Conservation (phyloP, 2,797 vertebrate species). For the Hippocampus kuda region DNA sequence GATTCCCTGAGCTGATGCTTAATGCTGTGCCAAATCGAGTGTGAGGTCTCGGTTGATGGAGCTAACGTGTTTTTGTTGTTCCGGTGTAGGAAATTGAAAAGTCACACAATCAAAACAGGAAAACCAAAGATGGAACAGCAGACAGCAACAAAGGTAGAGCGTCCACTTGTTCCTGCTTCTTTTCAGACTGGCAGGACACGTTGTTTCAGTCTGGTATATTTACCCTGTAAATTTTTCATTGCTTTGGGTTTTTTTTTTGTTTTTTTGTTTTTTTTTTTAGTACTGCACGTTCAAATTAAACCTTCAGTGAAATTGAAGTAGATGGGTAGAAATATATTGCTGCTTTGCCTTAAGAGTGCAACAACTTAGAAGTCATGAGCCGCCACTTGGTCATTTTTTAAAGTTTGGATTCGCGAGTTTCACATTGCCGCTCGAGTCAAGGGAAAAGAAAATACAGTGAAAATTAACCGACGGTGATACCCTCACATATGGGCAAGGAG, state of each 20-base stretch:
- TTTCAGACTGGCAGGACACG: not conserved
- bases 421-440: too few species aligned
- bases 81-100: slow-evolving; percentile 88
- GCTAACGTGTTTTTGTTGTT: slow-evolving; percentile 14
- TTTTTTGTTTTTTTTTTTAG: not conserved
- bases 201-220: not conserved
- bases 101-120: slow-evolving; percentile 94
- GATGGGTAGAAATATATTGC: too few species aligned
- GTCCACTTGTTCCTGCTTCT: not conserved
- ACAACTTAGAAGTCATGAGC: too few species aligned
- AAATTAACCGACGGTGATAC: too few species aligned
- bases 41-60: not conserved
- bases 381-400: too few species aligned
- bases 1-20: not conserved
- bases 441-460: too few species aligned
- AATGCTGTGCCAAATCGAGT: slow-evolving; percentile 2
- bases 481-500: too few species aligned
- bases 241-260: not conserved
- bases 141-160: slow-evolving; percentile 92
- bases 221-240: not conserved
- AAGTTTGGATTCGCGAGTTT: too few species aligned
- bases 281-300: too few species aligned
- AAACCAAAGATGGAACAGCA: slow-evolving; percentile 93
- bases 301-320: too few species aligned
- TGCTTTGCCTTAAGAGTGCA: too few species aligned